Percentiles rank a stretch among this genome's conserved stretches.
Evolutionary conservation across 2,888 invertebrate genomes (phyloP).

Genomic region (Eubasilissa splendida): DNA sequence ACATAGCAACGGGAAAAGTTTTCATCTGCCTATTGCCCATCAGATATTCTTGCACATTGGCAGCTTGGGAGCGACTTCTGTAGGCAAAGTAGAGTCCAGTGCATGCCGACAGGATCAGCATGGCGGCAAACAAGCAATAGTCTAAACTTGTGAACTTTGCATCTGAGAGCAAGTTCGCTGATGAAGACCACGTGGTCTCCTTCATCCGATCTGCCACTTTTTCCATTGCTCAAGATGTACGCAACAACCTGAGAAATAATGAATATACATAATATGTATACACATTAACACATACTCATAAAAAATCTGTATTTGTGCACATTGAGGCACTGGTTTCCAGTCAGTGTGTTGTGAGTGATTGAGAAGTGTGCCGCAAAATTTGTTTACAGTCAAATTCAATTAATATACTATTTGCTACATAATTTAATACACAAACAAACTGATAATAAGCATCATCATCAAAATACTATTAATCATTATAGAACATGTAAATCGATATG

Average conservation of each 20-base stretch:
- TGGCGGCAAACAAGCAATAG: slow-evolving; percentile 81
- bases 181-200: too few relatives aligned
- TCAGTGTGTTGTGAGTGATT: too few relatives aligned
- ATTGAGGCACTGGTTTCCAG: too few relatives aligned
- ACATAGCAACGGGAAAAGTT: slow-evolving; percentile 89
- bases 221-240: neutral
- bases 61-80: slow-evolving; percentile 67
- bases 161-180: neutral
- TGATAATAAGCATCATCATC: too few relatives aligned
- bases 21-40: slow-evolving; percentile 83
- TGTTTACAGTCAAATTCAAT: too few relatives aligned
- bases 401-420: too few relatives aligned
- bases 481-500: too few relatives aligned
- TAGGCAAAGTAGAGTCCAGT: slow-evolving; percentile 84
- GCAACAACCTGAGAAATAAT: neutral
- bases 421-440: too few relatives aligned
- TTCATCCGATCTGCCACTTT: too few relatives aligned
- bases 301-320: neutral
- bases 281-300: neutral
- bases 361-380: too few relatives aligned
- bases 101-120: slow-evolving; percentile 80
- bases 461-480: too few relatives aligned
- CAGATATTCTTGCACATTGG: slow-evolving; percentile 80
- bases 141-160: slow-evolving; percentile 65
- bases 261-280: neutral